Percentiles rank a stretch among this genome's conserved stretches.
Evolutionary conservation across 2,797 vertebrate genomes (phyloP).

Genomic region (Alosa sapidissima): DNA sequence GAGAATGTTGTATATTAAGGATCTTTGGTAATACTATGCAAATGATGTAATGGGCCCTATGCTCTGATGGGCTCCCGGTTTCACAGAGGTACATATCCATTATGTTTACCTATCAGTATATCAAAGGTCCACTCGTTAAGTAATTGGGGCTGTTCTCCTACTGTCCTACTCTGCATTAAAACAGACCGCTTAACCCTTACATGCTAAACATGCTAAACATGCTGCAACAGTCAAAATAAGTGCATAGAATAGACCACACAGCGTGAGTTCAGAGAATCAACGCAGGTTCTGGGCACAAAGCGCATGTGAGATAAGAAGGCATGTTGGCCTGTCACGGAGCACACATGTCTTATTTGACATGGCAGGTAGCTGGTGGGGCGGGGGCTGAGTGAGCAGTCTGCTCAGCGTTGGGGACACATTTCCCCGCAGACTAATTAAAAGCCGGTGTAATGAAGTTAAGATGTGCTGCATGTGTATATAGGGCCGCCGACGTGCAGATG

Average conservation of each 20-base stretch:
- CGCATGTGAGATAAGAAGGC: background rate
- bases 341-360: background rate
- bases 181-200: background rate
- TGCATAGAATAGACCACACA: too few species aligned
- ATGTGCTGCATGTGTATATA: slow-evolving; percentile 2
- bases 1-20: too few species aligned
- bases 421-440: slow-evolving; percentile 24
- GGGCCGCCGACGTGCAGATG: slow-evolving; percentile 15
- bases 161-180: too few species aligned
- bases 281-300: background rate
- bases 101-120: too few species aligned
- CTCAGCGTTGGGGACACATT: background rate
- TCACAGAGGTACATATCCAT: too few species aligned
- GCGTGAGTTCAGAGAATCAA: too few species aligned
- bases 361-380: slow-evolving; percentile 13
- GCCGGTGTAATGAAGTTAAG: slow-evolving; percentile 22
- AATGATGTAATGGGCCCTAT: too few species aligned
- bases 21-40: too few species aligned
- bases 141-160: too few species aligned
- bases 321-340: background rate
- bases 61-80: too few species aligned
- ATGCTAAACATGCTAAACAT: background rate
- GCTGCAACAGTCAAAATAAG: background rate
- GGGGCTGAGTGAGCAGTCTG: slow-evolving; percentile 13
- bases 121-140: too few species aligned